Conservation (phyloP, 2,113 vertebrate species). For the Elephantulus edwardii region DNA sequence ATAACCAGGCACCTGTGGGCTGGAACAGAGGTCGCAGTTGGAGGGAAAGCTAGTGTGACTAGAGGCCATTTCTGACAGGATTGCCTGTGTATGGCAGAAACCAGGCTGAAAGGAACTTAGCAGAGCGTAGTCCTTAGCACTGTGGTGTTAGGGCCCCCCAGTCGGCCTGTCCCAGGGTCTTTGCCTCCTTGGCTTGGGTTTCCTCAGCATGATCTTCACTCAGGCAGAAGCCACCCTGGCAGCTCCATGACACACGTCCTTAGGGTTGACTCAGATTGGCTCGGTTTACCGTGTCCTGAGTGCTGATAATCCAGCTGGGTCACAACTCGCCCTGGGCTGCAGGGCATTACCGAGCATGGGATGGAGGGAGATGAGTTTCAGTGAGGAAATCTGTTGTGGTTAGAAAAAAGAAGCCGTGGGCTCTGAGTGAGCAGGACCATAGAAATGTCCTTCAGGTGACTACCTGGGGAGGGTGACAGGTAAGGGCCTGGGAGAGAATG, state of each 20-base stretch:
- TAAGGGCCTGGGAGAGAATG: not conserved
- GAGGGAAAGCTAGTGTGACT: not conserved
- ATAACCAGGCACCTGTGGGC: not conserved
- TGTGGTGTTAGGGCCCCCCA: fast-evolving
- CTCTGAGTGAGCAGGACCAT: not conserved
- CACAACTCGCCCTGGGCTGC: not conserved
- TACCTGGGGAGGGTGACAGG: not conserved
- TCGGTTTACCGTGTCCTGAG: not conserved
- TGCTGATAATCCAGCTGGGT: not conserved
- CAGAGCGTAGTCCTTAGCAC: not conserved
- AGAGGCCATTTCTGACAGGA: not conserved
- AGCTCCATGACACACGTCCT: not conserved
- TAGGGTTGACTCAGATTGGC: not conserved
- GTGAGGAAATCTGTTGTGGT: not conserved
- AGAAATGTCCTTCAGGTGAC: not conserved
- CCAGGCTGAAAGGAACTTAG: not conserved
- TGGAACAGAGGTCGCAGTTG: not conserved
- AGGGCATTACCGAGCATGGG: not conserved
- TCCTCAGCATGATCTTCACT: fast-evolving
- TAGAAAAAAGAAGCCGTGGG: not conserved
- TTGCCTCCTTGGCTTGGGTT: too few species aligned
- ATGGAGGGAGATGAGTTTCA: not conserved
- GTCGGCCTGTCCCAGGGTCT: fast-evolving
- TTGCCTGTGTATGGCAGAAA: not conserved
- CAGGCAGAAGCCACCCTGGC: not conserved